These are phyloP conservation scores for Psilanteris sp. DNA, from an alignment of 1,140 invertebrate genomes.

Conservation along the genomic window DNA sequence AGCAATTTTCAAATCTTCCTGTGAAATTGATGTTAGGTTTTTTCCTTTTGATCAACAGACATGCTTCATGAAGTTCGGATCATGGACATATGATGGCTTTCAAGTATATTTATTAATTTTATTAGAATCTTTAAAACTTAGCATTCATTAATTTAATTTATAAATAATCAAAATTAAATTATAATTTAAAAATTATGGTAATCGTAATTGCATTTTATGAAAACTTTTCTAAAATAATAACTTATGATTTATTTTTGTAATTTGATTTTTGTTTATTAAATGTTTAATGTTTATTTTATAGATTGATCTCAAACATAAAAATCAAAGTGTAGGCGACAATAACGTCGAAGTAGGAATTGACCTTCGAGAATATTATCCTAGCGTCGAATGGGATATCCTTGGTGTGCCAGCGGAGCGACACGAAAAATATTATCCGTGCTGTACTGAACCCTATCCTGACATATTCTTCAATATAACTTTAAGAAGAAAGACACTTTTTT, in stretches of 20 bases:
- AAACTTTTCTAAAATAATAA: too few relatives aligned
- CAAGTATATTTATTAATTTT: constrained; percentile 40
- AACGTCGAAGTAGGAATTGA: constrained; percentile 94
- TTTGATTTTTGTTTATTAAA: too few relatives aligned
- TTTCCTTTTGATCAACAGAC: constrained; percentile 99
- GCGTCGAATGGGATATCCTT: constrained; percentile 98
- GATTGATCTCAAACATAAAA: constrained; percentile 95
- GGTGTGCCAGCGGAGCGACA: constrained; percentile 94
- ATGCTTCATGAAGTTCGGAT: constrained; percentile 97
- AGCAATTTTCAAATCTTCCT: constrained; percentile 99
- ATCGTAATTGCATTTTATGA: too few relatives aligned
- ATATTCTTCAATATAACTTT: constrained; percentile 98
- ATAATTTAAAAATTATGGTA: too few relatives aligned
- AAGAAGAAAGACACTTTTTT: constrained; percentile 95
- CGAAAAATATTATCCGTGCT: constrained; percentile 94
- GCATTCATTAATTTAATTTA: too few relatives aligned
- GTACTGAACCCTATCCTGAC: constrained; percentile 93
- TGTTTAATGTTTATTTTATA: too few relatives aligned
- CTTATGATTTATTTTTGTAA: too few relatives aligned
- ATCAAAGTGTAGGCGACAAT: constrained; percentile 87
- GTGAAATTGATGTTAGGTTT: constrained; percentile 96
- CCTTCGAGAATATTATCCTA: constrained; percentile 95
- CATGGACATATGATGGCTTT: constrained; percentile 97
- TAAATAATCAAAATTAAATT: too few relatives aligned
- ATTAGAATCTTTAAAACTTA: too few relatives aligned